Evolutionary conservation across 2,888 invertebrate genomes (phyloP), one percentile per base, ranked within the genome.

Genomic region (Cerastoderma edule): DNA sequence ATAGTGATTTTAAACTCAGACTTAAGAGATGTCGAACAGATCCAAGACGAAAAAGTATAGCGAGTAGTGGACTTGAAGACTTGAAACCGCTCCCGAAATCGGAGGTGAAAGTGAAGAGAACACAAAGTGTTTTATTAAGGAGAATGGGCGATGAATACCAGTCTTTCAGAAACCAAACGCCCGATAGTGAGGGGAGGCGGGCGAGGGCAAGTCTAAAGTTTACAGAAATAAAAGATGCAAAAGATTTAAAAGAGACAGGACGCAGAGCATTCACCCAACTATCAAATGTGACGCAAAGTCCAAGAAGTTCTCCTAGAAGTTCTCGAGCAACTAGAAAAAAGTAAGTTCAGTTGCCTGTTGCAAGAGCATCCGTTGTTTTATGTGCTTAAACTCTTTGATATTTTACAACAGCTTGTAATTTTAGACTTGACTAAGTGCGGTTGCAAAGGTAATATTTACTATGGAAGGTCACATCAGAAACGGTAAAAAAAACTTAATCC

Each of bases 81-180:
- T 56, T 57, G 22, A 60, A 50, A 46, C 46, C 30, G 6, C 56
- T 72, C 1, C 66, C 72, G 2, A 78, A 70, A 67, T 69, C 74
- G 10, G 81, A 83, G 19, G 50, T 35, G 0, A 80, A 83, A 54
- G 72, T 78, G 19, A 54, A 73, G 4, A 46, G 75, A 53, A 82
- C 77, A 24, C 80, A 82, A 27, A 84, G 80, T 67, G 85, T 87
- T 2, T 50, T 74, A 19, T 48, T 86, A 16, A 83, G 75, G 24
- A 77, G 72, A 57, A 50, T 83, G 1, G 83, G 83, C 1, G 69
- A 75, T 48, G 68, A 80, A 19, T 88, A 84, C 57, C 69, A 76
- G 53, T 84, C 86, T 2, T 81, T 82, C 32, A 78, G 86, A 64
- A 83, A 87, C 35, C 77, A 78, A 33, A 87, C 86, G 4, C 87